These are phyloP conservation scores for Liolophura sinensis DNA, from an alignment of 1,140 invertebrate genomes.

Conservation along the genomic window DNA sequence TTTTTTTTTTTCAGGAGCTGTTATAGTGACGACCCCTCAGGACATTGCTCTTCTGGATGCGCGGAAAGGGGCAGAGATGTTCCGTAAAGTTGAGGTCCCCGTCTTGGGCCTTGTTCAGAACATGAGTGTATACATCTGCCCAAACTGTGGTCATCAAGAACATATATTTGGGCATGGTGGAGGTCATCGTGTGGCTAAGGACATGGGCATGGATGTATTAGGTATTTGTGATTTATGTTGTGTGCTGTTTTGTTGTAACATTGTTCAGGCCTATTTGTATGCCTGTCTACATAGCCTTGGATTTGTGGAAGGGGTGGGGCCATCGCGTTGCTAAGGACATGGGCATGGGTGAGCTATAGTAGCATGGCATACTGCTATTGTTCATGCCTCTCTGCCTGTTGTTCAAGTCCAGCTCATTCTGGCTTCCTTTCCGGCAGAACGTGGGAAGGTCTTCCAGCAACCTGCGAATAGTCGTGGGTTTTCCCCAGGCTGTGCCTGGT, in stretches of 20 bases:
- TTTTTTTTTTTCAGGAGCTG: slow-evolving; percentile 71
- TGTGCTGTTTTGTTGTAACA: not conserved
- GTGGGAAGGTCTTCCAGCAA: not conserved
- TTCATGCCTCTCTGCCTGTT: not conserved
- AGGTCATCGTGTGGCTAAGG: slow-evolving; percentile 74
- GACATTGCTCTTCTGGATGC: slow-evolving; percentile 61
- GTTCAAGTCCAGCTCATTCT: no score
- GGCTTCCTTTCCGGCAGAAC: not conserved
- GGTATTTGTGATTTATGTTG: slow-evolving; percentile 33
- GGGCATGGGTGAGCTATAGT: not conserved
- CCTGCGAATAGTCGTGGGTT: no score
- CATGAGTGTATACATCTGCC: slow-evolving; percentile 92
- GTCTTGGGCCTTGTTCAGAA: slow-evolving; percentile 91
- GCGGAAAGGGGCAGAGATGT: slow-evolving; percentile 89
- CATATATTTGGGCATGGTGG: slow-evolving; percentile 85
- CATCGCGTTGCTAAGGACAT: not conserved
- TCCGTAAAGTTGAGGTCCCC: slow-evolving; percentile 92
- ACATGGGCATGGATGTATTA: slow-evolving; percentile 77
- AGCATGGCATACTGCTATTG: not conserved
- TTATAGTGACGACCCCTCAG: slow-evolving; percentile 92
- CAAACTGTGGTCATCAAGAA: slow-evolving; percentile 78
- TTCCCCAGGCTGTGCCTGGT: no score
- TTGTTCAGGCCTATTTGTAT: slow-evolving; percentile 17
- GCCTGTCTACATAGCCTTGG: slow-evolving; percentile 11
- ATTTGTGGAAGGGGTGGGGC: not conserved